These are phyloP conservation scores for human DNA, from an alignment of 2,113 vertebrate genomes.

Conservation along the genomic window DNA sequence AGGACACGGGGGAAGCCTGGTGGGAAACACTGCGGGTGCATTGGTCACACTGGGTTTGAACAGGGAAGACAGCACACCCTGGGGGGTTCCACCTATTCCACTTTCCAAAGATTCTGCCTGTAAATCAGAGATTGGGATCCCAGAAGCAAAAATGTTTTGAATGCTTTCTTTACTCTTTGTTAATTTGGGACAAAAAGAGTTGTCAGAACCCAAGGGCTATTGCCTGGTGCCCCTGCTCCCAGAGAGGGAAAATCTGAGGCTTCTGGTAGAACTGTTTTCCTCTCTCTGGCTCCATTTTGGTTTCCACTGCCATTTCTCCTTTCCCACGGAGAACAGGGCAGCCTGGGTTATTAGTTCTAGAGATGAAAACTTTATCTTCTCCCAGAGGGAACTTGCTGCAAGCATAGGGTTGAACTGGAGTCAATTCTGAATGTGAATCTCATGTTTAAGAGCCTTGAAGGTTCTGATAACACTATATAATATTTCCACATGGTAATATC, in stretches of 20 bases:
- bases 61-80: not conserved
- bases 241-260: no score
- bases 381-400: not conserved
- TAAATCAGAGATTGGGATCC: not conserved
- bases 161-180: not conserved
- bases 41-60: not conserved
- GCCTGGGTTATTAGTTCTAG: not conserved
- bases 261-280: not conserved
- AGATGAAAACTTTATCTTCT: not conserved
- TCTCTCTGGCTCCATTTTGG: rapidly evolving
- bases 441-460: not conserved
- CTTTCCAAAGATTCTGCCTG: not conserved
- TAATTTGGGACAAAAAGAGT: not conserved
- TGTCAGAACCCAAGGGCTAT: not conserved
- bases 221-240: not conserved
- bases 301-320: not conserved
- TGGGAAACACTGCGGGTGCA: rapidly evolving
- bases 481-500: not conserved
- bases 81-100: not conserved
- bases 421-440: not conserved
- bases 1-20: not conserved
- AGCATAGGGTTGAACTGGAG: not conserved
- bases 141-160: not conserved
- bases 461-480: not conserved
- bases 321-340: not conserved